A percentile compares a stretch with the other conserved stretches of the same genome.
Conservation (phyloP, 2,113 vertebrate genomes). For the Tonatia bakeri region DNA sequence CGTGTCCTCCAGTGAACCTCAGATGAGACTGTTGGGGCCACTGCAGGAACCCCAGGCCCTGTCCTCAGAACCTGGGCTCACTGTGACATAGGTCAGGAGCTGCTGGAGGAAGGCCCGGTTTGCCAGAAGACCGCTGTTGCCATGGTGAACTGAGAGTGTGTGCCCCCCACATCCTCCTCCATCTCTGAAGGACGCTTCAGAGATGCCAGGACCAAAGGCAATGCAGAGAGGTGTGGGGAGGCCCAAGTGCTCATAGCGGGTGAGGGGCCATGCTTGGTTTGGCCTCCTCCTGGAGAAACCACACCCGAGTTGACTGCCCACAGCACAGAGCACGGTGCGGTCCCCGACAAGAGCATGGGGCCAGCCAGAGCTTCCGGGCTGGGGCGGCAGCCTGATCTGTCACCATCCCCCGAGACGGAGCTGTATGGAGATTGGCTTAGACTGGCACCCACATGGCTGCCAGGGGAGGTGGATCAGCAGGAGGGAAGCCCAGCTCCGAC, state of each 20-base stretch:
- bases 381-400: no score
- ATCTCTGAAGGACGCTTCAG: neutral
- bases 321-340: accelerated
- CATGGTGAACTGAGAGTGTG: accelerated
- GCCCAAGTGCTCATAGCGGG: neutral
- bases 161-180: neutral
- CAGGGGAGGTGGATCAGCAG: neutral
- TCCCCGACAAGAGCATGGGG: neutral
- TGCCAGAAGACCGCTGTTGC: accelerated
- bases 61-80: neutral
- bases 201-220: neutral
- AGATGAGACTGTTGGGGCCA: accelerated
- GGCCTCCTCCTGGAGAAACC: neutral
- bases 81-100: no score
- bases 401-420: neutral
- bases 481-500: neutral
- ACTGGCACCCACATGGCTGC: neutral
- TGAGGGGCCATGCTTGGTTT: accelerated
- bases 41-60: accelerated
- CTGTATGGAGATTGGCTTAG: accelerated
- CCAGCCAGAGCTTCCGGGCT: neutral
- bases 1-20: neutral
- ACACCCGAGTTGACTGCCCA: no score
- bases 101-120: neutral
- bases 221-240: accelerated